Conservation (phyloP, 2,888 invertebrate species). For the Scaptomyza polygonia region DNA sequence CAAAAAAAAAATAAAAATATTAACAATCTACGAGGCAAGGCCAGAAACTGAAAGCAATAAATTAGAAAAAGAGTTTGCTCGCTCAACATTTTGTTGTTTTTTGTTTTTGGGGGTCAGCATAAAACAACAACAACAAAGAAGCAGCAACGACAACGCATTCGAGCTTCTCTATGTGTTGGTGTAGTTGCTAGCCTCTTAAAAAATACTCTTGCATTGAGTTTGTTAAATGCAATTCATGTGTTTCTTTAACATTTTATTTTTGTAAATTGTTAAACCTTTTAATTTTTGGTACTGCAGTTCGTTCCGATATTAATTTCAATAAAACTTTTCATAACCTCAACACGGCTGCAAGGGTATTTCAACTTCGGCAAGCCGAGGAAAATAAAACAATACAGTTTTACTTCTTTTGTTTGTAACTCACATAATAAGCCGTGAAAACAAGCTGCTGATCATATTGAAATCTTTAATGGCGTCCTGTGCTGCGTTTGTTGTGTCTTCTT, state of each 20-base stretch:
- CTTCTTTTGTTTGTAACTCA: conserved; percentile 72
- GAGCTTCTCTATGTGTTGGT: conserved; percentile 26
- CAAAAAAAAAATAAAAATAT: conserved; percentile 8
- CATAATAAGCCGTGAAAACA: conserved; percentile 83
- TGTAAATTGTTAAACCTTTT: too few relatives aligned
- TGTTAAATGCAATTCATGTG: background rate
- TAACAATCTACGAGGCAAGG: conserved; percentile 41
- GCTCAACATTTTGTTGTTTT: conserved; percentile 30
- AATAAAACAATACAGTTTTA: background rate
- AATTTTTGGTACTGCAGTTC: too few relatives aligned
- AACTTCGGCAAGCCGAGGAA: conserved; percentile 24
- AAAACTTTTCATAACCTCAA: background rate
- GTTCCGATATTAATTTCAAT: too few relatives aligned
- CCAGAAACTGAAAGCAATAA: conserved; percentile 15
- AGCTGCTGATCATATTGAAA: conserved; percentile 82
- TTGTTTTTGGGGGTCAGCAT: conserved; percentile 53
- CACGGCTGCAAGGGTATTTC: conserved; percentile 35
- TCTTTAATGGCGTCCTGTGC: conserved; percentile 38
- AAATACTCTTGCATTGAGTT: conserved; percentile 30
- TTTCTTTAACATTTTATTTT: too few relatives aligned
- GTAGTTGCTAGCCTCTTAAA: conserved; percentile 39
- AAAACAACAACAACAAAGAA: conserved; percentile 16
- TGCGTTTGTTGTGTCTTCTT: background rate
- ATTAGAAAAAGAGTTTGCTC: conserved; percentile 41
- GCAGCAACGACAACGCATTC: conserved; percentile 19